Evolutionary conservation across 2,797 vertebrate genomes (phyloP).

Genomic region (Gallirallus australis): DNA sequence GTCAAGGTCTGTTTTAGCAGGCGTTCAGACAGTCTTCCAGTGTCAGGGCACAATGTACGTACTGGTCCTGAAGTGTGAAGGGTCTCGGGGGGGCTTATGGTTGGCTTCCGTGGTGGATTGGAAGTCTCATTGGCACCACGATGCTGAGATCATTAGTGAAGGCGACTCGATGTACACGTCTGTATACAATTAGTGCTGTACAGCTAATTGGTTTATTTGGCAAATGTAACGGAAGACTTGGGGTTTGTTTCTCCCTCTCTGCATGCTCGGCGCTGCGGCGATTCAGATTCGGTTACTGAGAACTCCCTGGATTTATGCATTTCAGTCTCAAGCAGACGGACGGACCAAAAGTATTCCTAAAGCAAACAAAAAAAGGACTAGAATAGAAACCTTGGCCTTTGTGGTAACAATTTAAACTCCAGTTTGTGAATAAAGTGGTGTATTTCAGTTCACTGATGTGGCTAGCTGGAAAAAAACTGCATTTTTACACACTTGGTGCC

Average conservation of each 20-base stretch:
- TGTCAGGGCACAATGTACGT: not conserved
- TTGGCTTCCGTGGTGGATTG: not conserved
- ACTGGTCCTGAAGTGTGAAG: not conserved
- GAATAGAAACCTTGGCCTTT: conserved; percentile 45
- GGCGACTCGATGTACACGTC: not conserved
- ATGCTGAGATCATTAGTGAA: not conserved
- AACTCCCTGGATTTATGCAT: not conserved
- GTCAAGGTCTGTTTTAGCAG: not conserved
- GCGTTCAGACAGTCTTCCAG: not conserved
- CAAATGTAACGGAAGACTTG: not conserved
- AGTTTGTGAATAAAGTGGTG: conserved; percentile 16
- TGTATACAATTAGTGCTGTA: conserved; percentile 7
- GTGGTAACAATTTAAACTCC: conserved; percentile 36
- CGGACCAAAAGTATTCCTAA: conserved; percentile 48
- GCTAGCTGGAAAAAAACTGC: not conserved
- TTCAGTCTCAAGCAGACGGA: not conserved
- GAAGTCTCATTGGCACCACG: not conserved
- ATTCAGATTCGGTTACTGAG: not conserved
- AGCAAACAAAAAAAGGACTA: conserved; percentile 35
- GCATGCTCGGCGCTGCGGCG: not conserved
- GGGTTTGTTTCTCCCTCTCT: not conserved
- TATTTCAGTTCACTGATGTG: conserved; percentile 10
- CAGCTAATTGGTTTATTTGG: conserved; percentile 21
- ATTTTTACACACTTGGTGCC: not conserved
- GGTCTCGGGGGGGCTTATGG: not conserved